These are phyloP conservation scores for Nothocercus julius DNA, from an alignment of 2,113 vertebrate species.

Conservation along the genomic window DNA sequence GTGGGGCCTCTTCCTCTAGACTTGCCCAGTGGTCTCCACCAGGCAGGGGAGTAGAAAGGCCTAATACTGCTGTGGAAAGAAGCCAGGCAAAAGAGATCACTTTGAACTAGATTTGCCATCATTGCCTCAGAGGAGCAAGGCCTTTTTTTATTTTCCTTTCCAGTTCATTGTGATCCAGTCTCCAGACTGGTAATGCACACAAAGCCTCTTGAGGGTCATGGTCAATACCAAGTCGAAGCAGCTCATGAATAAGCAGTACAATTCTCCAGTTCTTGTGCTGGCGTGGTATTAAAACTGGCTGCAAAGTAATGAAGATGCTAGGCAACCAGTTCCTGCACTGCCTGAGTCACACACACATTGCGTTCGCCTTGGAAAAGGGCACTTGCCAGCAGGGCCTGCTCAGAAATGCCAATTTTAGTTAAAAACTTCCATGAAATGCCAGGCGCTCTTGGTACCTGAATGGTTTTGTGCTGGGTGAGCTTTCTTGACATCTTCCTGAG, in stretches of 20 bases:
- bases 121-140: not conserved
- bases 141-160: not conserved
- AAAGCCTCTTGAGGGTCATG: not conserved
- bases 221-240: not conserved
- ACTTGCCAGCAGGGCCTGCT: not conserved
- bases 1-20: not conserved
- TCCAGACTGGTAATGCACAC: not conserved
- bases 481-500: conserved; percentile 39
- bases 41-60: not conserved
- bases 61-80: not conserved
- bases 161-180: not conserved
- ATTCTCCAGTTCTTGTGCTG: not conserved
- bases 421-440: not conserved
- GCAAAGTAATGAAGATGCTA: not conserved
- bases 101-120: not conserved
- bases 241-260: not conserved
- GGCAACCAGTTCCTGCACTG: not conserved
- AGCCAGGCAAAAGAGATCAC: not conserved
- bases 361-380: conserved; percentile 28
- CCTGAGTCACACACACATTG: not conserved
- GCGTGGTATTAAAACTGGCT: not conserved
- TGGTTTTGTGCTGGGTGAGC: not conserved
- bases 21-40: not conserved
- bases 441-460: not conserved
- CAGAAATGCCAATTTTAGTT: conserved; percentile 18